Base-by-base conservation (phyloP, 2,113 vertebrate species). In the Archocentrus centrarchus region DNA sequence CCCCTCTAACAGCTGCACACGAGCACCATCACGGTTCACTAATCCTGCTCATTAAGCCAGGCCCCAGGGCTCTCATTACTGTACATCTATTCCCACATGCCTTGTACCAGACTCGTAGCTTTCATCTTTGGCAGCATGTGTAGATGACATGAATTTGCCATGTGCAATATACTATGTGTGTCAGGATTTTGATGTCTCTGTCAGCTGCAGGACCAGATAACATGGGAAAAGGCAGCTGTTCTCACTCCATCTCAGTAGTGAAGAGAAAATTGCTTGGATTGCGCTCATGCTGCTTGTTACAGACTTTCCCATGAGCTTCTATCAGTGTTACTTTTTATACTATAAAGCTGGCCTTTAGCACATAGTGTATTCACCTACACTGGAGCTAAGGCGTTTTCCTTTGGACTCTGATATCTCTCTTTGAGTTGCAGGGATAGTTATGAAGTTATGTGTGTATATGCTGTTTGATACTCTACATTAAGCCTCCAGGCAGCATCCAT, bases 31-130 rank as follows among this genome's bases (percentile, higher is more conserved):
- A 89, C 13, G 80, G 84, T 87, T 92, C 90, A 84, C 90, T 93
- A 93, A 94, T 95, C 81, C 85, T 32, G 77, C 93, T 93, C 92
- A 93, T 94, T 93, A 93, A 88, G 89, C 50, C 62, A 18, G 62
- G 76, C 87, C 89, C 88, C 81, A 35, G 58, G 84, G 89, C 86
- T 90, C 86, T 90, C 79, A 47, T 92, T 94, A 91, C 86, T 87
- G 90, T 91, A 90, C 90, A 85, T 88, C 83, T 88, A 80, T 91
- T 90, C 88, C 85, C 86, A 17, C 35, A 58, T 86, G 91, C 64
- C 86, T 80, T 86, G 83, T 90, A 88, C 83, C 86, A 64, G 73
- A 88, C 85, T 88, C 81, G 14, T 81, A 77, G 76, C 92, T 92
- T 93, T 94, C 80, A 88, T 91, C 90, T 91, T 70, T 80, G 63